Evolutionary conservation across 2,797 vertebrate genomes (phyloP).

Genomic region (Chelidonichthys spinosus): DNA sequence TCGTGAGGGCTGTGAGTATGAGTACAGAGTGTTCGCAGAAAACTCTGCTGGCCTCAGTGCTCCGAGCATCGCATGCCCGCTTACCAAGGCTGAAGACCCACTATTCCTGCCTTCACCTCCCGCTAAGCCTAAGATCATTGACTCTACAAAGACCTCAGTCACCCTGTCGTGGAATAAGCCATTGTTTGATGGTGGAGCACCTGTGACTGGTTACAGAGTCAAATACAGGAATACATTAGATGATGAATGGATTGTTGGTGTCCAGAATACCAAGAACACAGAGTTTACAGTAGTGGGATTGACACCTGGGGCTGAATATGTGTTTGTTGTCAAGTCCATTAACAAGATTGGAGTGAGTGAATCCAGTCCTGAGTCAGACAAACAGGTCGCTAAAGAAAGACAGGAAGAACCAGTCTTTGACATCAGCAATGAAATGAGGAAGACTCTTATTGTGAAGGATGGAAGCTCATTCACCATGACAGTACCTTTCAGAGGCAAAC

Average conservation of each 20-base stretch:
- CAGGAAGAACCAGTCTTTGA: slow-evolving; percentile 97
- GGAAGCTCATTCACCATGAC: slow-evolving; percentile 96
- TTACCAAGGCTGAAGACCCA: slow-evolving; percentile 95
- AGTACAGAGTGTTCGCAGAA: slow-evolving; percentile 97
- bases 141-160: slow-evolving; percentile 90
- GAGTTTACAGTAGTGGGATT: slow-evolving; percentile 93
- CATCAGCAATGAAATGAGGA: slow-evolving; percentile 98
- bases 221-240: slow-evolving; percentile 93
- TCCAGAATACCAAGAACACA: slow-evolving; percentile 92
- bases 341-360: slow-evolving; percentile 97
- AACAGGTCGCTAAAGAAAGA: slow-evolving; percentile 93
- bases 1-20: slow-evolving; percentile 94
- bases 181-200: slow-evolving; percentile 95
- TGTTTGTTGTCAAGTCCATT: slow-evolving; percentile 94
- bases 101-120: slow-evolving; percentile 95
- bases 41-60: slow-evolving; percentile 95
- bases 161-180: slow-evolving; percentile 95
- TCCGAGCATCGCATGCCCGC: slow-evolving; percentile 90
- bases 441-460: slow-evolving; percentile 96
- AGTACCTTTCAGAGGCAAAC: slow-evolving; percentile 96
- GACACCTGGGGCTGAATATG: slow-evolving; percentile 90
- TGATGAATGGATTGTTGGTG: slow-evolving; percentile 93
- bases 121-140: slow-evolving; percentile 94
- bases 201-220: slow-evolving; percentile 93
- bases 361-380: slow-evolving; percentile 91